These are phyloP conservation scores for Archips xylosteana DNA, from an alignment of 2,888 invertebrate species.

Conservation along the genomic window DNA sequence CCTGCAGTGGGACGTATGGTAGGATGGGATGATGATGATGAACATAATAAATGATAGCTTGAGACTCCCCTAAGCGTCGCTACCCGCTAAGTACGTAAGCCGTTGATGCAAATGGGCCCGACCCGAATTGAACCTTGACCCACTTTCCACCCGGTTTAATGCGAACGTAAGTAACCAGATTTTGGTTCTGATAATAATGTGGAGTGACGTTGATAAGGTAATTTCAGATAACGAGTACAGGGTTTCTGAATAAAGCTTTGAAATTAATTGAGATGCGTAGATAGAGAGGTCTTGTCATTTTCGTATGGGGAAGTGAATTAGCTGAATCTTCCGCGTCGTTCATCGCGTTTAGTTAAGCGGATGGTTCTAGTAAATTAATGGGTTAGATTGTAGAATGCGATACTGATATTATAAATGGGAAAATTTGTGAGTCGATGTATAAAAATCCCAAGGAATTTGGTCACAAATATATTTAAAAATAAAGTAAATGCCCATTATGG, in stretches of 20 bases:
- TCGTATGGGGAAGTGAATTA: background rate
- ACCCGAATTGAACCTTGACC: constrained; percentile 62
- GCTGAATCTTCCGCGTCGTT: background rate
- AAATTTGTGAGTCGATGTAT: too few relatives aligned
- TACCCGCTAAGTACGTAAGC: constrained; percentile 8
- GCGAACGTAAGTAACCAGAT: constrained; percentile 32
- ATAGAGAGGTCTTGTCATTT: background rate
- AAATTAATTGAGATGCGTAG: background rate
- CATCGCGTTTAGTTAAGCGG: background rate
- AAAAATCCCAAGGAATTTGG: too few relatives aligned
- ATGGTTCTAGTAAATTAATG: background rate
- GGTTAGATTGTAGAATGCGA: background rate
- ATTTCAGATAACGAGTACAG: constrained; percentile 21
- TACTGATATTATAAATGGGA: too few relatives aligned
- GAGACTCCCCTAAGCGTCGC: background rate
- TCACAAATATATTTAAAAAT: too few relatives aligned
- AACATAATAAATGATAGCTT: background rate
- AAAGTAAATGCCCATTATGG: too few relatives aligned
- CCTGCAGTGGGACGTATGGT: too few relatives aligned
- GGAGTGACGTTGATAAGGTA: constrained; percentile 30
- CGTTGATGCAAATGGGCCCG: constrained; percentile 44
- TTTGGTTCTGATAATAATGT: constrained; percentile 30
- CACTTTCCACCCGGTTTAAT: constrained; percentile 58
- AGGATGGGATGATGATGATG: too few relatives aligned
- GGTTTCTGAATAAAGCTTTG: constrained; percentile 23